phyloP scores from a whole-genome alignment of 37 sponge, comb jelly and placozoan species.

The Oscarella lobularis region DNA sequence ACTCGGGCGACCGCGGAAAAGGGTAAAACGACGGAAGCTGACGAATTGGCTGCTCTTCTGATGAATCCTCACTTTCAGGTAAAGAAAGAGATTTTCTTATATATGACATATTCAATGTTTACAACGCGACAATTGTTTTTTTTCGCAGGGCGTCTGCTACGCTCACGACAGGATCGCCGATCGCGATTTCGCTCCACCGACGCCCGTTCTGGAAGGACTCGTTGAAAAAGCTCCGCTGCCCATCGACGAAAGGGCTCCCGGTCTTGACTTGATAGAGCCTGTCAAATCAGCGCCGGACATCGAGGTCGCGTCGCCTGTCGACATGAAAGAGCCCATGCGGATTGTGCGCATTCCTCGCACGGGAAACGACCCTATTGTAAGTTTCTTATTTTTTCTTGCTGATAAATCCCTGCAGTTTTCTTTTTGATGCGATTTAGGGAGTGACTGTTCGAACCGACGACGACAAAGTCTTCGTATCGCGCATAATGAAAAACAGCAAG shows the following conservation, averaged over 20 bases:
- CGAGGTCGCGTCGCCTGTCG: neutral
- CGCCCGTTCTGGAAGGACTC: too few species aligned
- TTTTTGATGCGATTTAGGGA: too few species aligned
- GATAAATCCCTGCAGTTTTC: too few species aligned
- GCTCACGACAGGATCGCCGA: neutral
- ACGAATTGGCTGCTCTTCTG: neutral
- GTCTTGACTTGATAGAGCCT: neutral
- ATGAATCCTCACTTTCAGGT: neutral
- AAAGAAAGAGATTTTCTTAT: neutral
- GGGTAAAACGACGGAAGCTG: too few species aligned
- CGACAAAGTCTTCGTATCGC: too few species aligned
- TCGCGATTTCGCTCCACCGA: neutral
- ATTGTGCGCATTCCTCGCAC: neutral
- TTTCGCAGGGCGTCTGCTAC: neutral
- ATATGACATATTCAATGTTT: neutral
- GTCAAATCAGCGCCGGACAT: neutral
- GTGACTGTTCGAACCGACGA: neutral
- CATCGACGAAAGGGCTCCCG: neutral
- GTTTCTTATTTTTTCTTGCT: neutral
- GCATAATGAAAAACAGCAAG: too few species aligned
- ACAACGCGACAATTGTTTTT: neutral
- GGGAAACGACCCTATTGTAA: neutral
- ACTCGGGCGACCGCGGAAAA: too few species aligned
- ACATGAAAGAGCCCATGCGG: neutral
- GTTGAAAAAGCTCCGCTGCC: too few species aligned